Percentiles rank a stretch among this genome's conserved stretches.
These are phyloP conservation scores for Magallana ariakensis DNA, from an alignment of 1,140 invertebrate genomes.

Conservation along the genomic window DNA sequence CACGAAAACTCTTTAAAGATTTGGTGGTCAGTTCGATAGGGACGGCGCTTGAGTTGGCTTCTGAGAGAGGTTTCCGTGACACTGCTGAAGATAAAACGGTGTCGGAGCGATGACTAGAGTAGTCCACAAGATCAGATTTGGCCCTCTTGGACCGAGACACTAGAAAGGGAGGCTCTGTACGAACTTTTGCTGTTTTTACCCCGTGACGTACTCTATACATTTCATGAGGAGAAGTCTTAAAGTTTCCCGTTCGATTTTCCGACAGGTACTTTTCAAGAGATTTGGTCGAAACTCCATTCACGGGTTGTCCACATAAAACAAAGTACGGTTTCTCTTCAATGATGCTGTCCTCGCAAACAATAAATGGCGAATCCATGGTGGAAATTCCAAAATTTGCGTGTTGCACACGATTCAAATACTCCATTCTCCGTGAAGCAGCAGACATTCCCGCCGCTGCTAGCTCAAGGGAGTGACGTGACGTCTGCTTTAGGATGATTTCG, in stretches of 20 bases:
- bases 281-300: conserved; percentile 48
- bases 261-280: conserved; percentile 54
- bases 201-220: conserved; percentile 43
- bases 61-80: conserved; percentile 30
- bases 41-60: background rate
- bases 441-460: conserved; percentile 9
- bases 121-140: conserved; percentile 21
- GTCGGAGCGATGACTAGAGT: conserved; percentile 39
- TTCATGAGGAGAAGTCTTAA: conserved; percentile 58
- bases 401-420: conserved; percentile 52
- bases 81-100: conserved; percentile 38
- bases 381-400: conserved; percentile 57
- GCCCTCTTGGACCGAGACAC: background rate
- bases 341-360: conserved; percentile 35
- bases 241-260: conserved; percentile 55
- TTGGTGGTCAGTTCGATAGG: conserved; percentile 50
- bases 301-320: conserved; percentile 56
- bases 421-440: conserved; percentile 43
- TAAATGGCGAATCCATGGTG: conserved; percentile 54
- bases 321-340: conserved; percentile 54
- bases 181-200: conserved; percentile 46
- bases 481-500: conserved; percentile 50
- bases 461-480: conserved; percentile 50
- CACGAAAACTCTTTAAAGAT: conserved; percentile 40
- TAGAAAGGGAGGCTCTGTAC: conserved; percentile 43